Base-by-base conservation (phyloP, 2,797 vertebrate genomes). In the Echeneis naucrates region DNA sequence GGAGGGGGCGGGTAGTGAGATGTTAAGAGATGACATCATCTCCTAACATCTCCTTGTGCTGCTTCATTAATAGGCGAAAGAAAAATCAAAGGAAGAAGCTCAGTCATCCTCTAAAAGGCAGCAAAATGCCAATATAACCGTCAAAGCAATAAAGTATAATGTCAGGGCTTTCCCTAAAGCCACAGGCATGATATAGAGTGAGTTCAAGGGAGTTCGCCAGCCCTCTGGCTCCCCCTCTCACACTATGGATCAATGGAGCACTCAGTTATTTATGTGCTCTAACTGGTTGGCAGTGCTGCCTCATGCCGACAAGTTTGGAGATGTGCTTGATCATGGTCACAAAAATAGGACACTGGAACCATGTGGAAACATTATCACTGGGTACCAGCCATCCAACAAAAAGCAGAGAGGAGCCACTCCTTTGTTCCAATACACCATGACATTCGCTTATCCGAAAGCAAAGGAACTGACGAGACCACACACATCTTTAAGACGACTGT, bases 111-210 rank as follows among this genome's bases (percentile, higher is more conserved):
- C 82, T 91, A 90, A 90, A 90, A 91, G 84, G 89, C 85, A 91
- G 86, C 64, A 81, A 90, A 88, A 92, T 87, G 88, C 83, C 90
- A 92, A 93, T 90, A 90, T 84, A 85, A 92, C 84, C 53, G 68
- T 92, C 83, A 85, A 77, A 88, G 86, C 83, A 87, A 83, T 91
- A 86, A 92, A 92, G 77, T 84, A 89, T 89, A 87, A 89, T 87
- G 86, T 91, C 89, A 92, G 87, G 86, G 86, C 84, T 89, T 90
- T 87, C 80, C 88, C 82, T 89, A 78, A 88, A 88, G 87, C 86
- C 78, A 73, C 69, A 80, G 78, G 80, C 88, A 86, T 69, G 73
- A 89, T 86, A 84, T 78, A 84, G 81, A 85, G 82, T 32, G 85
- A 91, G 89, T 91, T 91, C 82, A 86, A 77, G 79, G 66, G 88